phyloP scores from a whole-genome alignment of 2,888 invertebrate genomes.

The Leistus spinibarbis region DNA sequence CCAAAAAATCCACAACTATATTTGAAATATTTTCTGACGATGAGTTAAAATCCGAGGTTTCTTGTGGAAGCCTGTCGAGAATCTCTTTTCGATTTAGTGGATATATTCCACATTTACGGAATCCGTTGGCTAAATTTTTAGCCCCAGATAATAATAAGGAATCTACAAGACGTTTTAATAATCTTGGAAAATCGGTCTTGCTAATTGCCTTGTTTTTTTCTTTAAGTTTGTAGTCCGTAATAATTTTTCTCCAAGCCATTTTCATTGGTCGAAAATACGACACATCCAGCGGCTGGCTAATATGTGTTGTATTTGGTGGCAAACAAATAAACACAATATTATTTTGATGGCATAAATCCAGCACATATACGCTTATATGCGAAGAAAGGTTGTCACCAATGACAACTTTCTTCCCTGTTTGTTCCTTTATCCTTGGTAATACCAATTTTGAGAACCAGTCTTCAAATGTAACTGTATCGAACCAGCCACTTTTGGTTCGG shows the following conservation, averaged over 20 bases:
- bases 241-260: conserved; percentile 41
- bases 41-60: too few species aligned
- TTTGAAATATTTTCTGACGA: too few species aligned
- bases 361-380: conserved; percentile 44
- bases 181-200: conserved; percentile 35
- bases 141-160: too few species aligned
- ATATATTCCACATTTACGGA: too few species aligned
- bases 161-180: conserved; percentile 12
- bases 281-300: conserved; percentile 46
- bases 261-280: conserved; percentile 45
- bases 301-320: conserved; percentile 46
- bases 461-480: conserved; percentile 42
- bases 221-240: conserved; percentile 42
- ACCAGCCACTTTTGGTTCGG: conserved; percentile 45
- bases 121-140: too few species aligned
- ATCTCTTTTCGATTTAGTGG: too few species aligned
- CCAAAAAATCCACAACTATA: too few species aligned
- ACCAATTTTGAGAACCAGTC: conserved; percentile 43
- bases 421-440: conserved; percentile 44
- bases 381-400: conserved; percentile 49
- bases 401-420: conserved; percentile 45
- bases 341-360: conserved; percentile 46
- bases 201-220: conserved; percentile 24
- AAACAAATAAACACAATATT: conserved; percentile 47
- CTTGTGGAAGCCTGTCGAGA: too few species aligned